Conservation (phyloP, 2,113 vertebrate genomes). For the Silurus glanis region DNA sequence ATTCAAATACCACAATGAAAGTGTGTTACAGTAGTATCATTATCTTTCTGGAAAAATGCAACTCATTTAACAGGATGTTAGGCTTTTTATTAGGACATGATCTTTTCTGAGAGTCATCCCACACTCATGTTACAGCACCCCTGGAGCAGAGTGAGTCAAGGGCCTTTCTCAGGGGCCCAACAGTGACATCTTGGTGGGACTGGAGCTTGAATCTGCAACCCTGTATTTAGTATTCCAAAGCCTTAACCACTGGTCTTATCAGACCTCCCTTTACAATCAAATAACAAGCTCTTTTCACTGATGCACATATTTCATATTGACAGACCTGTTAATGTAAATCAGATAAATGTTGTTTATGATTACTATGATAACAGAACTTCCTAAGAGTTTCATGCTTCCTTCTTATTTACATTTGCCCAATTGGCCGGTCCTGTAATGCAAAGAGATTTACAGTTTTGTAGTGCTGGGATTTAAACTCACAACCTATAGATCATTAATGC, state of each 20-base stretch:
- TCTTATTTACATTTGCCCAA: not conserved
- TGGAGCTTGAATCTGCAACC: no score
- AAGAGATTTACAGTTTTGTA: not conserved
- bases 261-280: not conserved
- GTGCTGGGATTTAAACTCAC: not conserved
- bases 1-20: not conserved
- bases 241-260: no score
- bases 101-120: not conserved
- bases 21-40: not conserved
- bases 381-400: not conserved
- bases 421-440: not conserved
- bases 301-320: not conserved
- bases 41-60: no score
- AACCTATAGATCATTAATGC: not conserved
- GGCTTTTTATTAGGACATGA: not conserved
- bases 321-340: not conserved
- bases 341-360: not conserved
- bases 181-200: no score
- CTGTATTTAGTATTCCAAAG: no score
- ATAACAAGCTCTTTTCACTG: not conserved
- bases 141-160: no score
- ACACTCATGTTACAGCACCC: no score
- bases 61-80: not conserved
- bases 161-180: no score
- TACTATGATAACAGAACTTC: not conserved